phyloP scores from a whole-genome alignment of 2,113 vertebrate genomes.

The Serinus canaria region DNA sequence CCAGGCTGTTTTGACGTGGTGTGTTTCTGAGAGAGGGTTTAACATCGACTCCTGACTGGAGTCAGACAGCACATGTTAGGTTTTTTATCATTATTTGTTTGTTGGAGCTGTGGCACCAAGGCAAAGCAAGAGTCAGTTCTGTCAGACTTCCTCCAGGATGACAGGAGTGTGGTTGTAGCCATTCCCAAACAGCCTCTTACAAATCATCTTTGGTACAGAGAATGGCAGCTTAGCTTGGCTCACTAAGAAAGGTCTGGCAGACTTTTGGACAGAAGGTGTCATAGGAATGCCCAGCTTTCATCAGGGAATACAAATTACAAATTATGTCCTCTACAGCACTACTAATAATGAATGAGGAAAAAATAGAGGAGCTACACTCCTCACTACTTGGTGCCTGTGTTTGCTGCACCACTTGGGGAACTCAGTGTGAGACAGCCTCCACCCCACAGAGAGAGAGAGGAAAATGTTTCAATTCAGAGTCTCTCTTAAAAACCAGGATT shows the following conservation, averaged over 20 bases:
- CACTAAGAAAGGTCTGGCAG: not conserved
- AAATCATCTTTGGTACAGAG: fast-evolving
- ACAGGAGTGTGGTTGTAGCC: not conserved
- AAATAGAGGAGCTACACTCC: not conserved
- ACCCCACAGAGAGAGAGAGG: not conserved
- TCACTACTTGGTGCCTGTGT: not conserved
- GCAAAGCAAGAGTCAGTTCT: not conserved
- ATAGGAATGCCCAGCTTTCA: not conserved
- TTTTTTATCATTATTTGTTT: not conserved
- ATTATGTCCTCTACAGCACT: not conserved
- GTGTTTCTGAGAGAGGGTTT: not conserved
- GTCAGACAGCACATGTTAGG: not conserved
- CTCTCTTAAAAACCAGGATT: not conserved
- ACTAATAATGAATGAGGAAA: not conserved
- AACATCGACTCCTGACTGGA: fast-evolving
- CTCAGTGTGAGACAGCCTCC: not conserved
- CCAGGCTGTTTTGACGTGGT: not conserved
- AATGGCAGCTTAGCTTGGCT: not conserved
- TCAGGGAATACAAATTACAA: not conserved
- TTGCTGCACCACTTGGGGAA: not conserved
- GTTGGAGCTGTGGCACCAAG: not conserved
- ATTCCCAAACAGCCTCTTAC: not conserved
- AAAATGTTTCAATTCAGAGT: not conserved
- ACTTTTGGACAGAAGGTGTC: not conserved
- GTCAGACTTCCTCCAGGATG: not conserved